These are phyloP conservation scores for Bucorvus abyssinicus DNA, from an alignment of 2,797 vertebrate species.

Conservation along the genomic window DNA sequence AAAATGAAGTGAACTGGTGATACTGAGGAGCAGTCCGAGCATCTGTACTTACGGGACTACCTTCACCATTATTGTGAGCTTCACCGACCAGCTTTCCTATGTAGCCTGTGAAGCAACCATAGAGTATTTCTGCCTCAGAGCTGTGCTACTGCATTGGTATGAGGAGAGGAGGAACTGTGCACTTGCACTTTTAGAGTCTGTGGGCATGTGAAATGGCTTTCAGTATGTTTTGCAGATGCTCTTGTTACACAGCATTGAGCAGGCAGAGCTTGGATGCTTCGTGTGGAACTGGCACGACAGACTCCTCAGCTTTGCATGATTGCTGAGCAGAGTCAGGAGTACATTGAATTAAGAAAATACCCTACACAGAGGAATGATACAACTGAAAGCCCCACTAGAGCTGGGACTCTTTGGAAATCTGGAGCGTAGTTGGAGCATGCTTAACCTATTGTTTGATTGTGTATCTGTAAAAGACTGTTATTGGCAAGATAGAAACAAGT, in stretches of 20 bases:
- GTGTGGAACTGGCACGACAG: accelerated
- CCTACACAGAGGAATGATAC: too few relatives aligned
- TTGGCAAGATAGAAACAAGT: neutral
- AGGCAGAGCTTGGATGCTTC: neutral
- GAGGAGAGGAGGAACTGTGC: neutral
- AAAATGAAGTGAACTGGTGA: neutral
- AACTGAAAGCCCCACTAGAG: neutral
- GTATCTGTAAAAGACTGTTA: neutral
- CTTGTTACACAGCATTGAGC: neutral
- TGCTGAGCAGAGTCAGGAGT: neutral
- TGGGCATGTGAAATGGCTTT: neutral
- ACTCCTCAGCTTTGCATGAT: neutral
- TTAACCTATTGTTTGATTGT: neutral
- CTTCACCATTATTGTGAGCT: neutral
- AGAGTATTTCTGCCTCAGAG: neutral
- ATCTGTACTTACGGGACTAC: neutral
- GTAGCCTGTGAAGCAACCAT: neutral
- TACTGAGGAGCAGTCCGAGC: neutral
- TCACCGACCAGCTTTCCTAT: neutral
- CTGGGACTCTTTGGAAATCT: neutral
- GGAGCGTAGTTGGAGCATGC: neutral
- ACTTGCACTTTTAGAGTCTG: neutral
- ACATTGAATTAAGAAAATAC: neutral
- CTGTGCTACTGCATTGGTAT: neutral
- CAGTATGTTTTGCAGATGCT: neutral